Conservation (phyloP, 2,888 invertebrate species). For the Coecobrya sp. region DNA sequence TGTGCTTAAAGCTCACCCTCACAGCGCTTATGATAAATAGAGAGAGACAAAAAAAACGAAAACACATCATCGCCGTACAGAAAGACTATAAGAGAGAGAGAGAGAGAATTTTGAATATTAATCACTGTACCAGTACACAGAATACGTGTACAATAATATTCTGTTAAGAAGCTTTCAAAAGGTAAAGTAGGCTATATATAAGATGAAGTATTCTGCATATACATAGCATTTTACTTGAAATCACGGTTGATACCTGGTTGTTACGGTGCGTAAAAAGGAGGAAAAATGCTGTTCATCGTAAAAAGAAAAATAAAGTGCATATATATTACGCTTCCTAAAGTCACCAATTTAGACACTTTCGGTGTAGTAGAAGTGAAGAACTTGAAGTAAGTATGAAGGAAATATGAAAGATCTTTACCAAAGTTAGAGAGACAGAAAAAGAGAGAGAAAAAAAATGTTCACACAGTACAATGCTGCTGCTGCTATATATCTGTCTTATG, state of each 20-base stretch:
- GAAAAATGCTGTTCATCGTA: constrained; percentile 60
- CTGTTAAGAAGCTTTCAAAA: constrained; percentile 75
- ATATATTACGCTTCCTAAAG: constrained; percentile 66
- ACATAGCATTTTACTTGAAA: not conserved
- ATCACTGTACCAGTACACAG: constrained; percentile 56
- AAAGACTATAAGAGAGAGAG: not conserved
- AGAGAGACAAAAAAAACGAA: constrained; percentile 44
- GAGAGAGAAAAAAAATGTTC: not conserved
- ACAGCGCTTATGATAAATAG: not conserved
- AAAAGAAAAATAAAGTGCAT: constrained; percentile 55
- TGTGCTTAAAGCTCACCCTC: constrained; percentile 30
- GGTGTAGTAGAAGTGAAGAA: constrained; percentile 14
- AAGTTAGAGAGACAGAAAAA: not conserved
- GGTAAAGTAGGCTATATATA: constrained; percentile 71
- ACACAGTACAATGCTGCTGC: not conserved
- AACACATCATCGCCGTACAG: constrained; percentile 16
- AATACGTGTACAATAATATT: constrained; percentile 38
- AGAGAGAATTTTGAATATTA: constrained; percentile 75
- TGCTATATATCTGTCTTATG: constrained; percentile 52
- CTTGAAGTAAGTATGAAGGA: constrained; percentile 25
- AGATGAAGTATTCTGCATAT: constrained; percentile 19
- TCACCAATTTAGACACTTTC: constrained; percentile 76
- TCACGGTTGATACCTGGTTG: constrained; percentile 69
- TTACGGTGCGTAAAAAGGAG: constrained; percentile 66
- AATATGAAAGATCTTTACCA: constrained; percentile 22